Evolutionary conservation across 2,888 invertebrate genomes (phyloP), one percentile per base, ranked within the genome.

Genomic region (Epirrita christyi): DNA sequence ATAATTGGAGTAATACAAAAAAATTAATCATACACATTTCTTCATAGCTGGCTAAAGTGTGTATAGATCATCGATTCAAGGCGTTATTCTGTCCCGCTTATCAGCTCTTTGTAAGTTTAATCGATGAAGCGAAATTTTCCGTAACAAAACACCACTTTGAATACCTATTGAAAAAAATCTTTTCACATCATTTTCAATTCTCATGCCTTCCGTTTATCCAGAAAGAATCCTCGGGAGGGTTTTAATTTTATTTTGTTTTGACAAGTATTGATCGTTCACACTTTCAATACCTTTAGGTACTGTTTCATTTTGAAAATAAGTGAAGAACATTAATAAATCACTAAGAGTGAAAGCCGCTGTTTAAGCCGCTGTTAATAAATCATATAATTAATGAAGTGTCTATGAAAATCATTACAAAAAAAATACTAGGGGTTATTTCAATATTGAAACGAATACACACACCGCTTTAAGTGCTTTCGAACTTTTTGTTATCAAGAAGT

Each of bases 211-310:
- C 85, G 85, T 83, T 86, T 85, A 84, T 76, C 75, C 79, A 82
- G 78, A 84, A 88, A 80, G 84, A 85, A 83, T 82, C 77, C 78
- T 71, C 69, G 70, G 73, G 71, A 72, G 74, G 75, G 81, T 85
- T 65, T 87, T 87, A 88, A 88, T 83, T 85, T 87, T 81, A 80
- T 86, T 83, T 75, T 75, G 67, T 81, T 82, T 84, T 84, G 86
- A 85, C 85, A 83, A 86, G 81, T 87, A 89, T 88, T 88, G 88
- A 88, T 88, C 81, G 83, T 73, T 70, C 70, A 74, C 76, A 75
- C 72, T 78, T 85, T 84, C 81, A 85, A 86, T 84, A 81, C 80
- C 79, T 82, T 21, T 21, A 21, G 21, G n/a, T 78, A 54, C 80
- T 85, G 85, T 88, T 86, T 85, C 78, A 83, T 82, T 83, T 78